Evolutionary conservation across 2,113 vertebrate genomes (phyloP), one percentile per base, ranked within the genome.

Genomic region (Euleptes europaea): DNA sequence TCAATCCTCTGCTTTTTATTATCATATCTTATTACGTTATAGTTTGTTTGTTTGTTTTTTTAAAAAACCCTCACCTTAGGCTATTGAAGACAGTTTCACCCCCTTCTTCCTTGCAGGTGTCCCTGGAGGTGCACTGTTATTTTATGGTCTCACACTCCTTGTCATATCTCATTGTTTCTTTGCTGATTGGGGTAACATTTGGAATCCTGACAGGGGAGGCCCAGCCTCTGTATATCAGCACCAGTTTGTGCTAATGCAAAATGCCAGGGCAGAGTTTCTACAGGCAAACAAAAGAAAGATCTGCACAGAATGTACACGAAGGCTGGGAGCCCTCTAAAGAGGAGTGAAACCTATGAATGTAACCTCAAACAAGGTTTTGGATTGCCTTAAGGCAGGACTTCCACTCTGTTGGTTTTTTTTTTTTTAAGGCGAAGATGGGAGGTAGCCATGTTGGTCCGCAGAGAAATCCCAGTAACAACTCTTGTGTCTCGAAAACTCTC

Each of bases 21-120:
- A 92, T 93, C 91, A 82, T 93, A 89, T 93, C 92, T 92, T 90
- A 92, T 93, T 93, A 84, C 82, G 84, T 95, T 94, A 88, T 80
- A 71, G 77, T 85, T 88, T 81, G 85, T n/a, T n/a, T n/a, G 94
- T 92, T 93, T 94, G 9, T 26, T 63, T 63, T 23, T 60, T 54
- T 82, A 38, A 66, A 69, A 94, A 92, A 92, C 91, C 89, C 85
- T 89, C 38, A 86, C 93, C 35, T 71, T 91, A 92, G 94, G 89
- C 92, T 91, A 90, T 14, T 90, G 77, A 83, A 91, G 88, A 88
- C 91, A 54, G 88, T 93, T 90, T 86, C 88, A 76, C 88, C 93
- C 40, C 66, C 40, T 92, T 87, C 69, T 92, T 47, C 88, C 90
- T 90, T 89, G 81, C 76, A 90, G 93, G 91, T 91, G 88, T 91